A percentile compares a stretch with the other conserved stretches of the same genome.
Conservation (phyloP, 2,888 invertebrate genomes). For the Physocephala rufipes region DNA sequence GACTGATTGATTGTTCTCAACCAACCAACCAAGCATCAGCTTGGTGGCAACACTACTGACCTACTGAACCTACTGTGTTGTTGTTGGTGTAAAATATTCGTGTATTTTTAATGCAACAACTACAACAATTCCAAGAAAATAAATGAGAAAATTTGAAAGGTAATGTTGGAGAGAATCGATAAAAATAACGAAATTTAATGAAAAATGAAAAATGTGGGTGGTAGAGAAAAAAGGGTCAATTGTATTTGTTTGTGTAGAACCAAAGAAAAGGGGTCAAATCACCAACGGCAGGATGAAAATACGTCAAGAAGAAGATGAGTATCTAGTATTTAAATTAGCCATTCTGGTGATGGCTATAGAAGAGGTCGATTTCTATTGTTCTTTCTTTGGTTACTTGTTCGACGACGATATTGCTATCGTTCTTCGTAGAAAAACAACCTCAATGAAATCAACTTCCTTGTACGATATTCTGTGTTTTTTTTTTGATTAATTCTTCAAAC, state of each 20-base stretch:
- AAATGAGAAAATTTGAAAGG: background rate
- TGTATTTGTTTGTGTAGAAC: background rate
- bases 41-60: background rate
- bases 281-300: background rate
- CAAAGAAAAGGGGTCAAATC: background rate
- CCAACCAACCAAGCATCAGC: background rate
- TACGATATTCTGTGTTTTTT: no score
- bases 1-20: background rate
- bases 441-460: no score
- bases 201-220: background rate
- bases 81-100: background rate
- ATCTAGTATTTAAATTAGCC: no score
- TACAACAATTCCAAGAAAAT: background rate
- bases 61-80: background rate
- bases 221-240: background rate
- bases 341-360: no score
- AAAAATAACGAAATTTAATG: background rate
- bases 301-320: no score
- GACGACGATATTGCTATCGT: no score
- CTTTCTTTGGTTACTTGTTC: background rate
- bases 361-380: no score
- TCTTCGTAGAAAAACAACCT: no score
- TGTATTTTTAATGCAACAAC: background rate
- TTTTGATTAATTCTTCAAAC: no score
- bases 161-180: slow-evolving; percentile 16